Percentiles rank a stretch among this genome's conserved stretches.
Evolutionary conservation across 2,888 invertebrate species (phyloP).

Genomic region (Cetonia aurata): DNA sequence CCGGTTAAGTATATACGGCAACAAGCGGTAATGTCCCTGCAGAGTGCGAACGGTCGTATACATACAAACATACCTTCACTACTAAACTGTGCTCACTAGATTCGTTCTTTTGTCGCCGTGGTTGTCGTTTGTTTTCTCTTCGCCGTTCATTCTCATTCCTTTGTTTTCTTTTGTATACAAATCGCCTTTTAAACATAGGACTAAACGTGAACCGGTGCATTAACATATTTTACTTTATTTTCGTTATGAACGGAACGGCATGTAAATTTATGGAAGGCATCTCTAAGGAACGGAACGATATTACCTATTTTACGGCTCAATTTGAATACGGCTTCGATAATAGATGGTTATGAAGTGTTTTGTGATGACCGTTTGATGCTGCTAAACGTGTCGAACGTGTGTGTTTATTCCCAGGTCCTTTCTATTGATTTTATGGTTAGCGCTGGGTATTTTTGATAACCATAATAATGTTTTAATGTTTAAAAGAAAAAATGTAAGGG

Average conservation of each 20-base stretch:
- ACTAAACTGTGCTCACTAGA: conserved; percentile 19
- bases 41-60: conserved; percentile 28
- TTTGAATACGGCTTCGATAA: conserved; percentile 32
- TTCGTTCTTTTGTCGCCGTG: conserved; percentile 34
- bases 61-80: conserved; percentile 16
- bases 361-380: conserved; percentile 5
- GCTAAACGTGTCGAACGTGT: background rate
- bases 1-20: conserved; percentile 14
- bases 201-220: conserved; percentile 37
- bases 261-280: conserved; percentile 36
- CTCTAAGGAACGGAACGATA: conserved; percentile 16
- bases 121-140: conserved; percentile 27
- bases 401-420: no score
- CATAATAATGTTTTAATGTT: no score
- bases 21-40: conserved; percentile 13
- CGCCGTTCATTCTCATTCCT: conserved; percentile 27
- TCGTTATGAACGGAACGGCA: conserved; percentile 24
- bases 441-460: no score
- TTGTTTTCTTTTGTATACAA: conserved; percentile 42
- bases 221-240: conserved; percentile 42
- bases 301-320: conserved; percentile 35
- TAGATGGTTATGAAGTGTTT: conserved; percentile 16
- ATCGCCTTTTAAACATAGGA: conserved; percentile 36
- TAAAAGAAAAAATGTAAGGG: no score
- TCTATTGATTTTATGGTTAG: no score